These are phyloP conservation scores for Patella caerulea DNA, from an alignment of 2,888 invertebrate species.

Conservation along the genomic window DNA sequence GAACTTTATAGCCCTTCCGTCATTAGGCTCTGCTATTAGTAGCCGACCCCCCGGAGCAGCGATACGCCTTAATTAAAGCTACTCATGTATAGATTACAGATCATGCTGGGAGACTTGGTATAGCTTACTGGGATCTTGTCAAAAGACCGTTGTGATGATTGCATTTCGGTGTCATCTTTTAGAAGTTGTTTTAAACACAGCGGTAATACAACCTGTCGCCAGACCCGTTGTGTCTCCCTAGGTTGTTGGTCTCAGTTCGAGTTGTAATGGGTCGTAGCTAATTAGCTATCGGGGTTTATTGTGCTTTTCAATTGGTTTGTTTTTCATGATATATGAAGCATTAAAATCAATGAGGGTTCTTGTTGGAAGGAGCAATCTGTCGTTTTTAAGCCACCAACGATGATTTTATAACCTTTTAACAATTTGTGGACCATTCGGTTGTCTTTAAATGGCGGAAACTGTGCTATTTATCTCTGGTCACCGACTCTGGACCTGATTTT, in stretches of 20 bases:
- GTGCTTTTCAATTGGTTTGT: background rate
- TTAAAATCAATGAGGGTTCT: background rate
- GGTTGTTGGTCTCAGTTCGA: background rate
- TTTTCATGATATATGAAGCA: background rate
- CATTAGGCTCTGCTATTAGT: background rate
- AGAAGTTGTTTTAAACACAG: conserved; percentile 5
- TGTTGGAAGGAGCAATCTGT: background rate
- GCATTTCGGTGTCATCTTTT: background rate
- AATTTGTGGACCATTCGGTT: too few species aligned
- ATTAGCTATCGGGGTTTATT: background rate
- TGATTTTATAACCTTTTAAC: too few species aligned
- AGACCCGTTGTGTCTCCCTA: background rate
- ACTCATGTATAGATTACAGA: background rate
- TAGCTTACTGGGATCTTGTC: background rate
- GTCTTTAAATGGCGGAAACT: too few species aligned
- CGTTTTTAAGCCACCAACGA: background rate
- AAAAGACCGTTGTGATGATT: background rate
- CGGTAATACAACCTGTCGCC: conserved; percentile 3
- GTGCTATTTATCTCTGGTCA: too few species aligned
- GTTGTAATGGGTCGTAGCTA: conserved; percentile 1
- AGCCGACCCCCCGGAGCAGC: background rate
- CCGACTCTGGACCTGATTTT: too few species aligned
- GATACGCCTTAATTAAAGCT: background rate
- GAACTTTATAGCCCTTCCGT: background rate
- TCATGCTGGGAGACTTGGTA: conserved; percentile 1